Conservation (phyloP, 2,888 invertebrate species). For the Boloria euphrosyne region DNA sequence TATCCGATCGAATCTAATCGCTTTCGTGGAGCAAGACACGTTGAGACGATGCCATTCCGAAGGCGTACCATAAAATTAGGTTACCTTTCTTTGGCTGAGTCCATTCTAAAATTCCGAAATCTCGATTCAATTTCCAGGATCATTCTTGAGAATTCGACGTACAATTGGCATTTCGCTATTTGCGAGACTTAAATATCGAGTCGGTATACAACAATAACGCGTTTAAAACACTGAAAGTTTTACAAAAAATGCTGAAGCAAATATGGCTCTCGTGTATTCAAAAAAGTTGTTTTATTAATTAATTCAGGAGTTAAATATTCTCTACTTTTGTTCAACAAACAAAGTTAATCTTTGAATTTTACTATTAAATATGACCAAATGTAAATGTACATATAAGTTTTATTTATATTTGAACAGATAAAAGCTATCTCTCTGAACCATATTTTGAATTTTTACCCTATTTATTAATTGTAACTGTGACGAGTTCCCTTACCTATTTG, state of each 20-base stretch:
- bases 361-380: too few species aligned
- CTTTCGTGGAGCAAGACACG: conserved; percentile 47
- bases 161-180: conserved; percentile 54
- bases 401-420: too few species aligned
- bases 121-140: conserved; percentile 58
- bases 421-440: not conserved
- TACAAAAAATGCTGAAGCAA: not conserved
- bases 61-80: conserved; percentile 66
- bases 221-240: not conserved
- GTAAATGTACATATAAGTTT: not conserved
- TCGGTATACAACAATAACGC: conserved; percentile 21
- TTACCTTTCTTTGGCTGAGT: conserved; percentile 59
- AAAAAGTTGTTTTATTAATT: too few species aligned
- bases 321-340: too few species aligned
- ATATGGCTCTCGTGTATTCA: too few species aligned
- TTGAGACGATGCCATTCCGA: conserved; percentile 47
- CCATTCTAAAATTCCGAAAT: conserved; percentile 63
- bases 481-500: conserved; percentile 41
- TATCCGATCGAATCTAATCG: conserved; percentile 68
- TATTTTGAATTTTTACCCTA: conserved; percentile 8
- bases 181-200: conserved; percentile 40
- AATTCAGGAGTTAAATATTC: too few species aligned
- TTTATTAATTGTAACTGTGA: conserved; percentile 11
- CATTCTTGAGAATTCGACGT: conserved; percentile 61
- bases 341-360: too few species aligned